Conservation (phyloP, 2,888 invertebrate genomes). For the Polydrusus cervinus region DNA sequence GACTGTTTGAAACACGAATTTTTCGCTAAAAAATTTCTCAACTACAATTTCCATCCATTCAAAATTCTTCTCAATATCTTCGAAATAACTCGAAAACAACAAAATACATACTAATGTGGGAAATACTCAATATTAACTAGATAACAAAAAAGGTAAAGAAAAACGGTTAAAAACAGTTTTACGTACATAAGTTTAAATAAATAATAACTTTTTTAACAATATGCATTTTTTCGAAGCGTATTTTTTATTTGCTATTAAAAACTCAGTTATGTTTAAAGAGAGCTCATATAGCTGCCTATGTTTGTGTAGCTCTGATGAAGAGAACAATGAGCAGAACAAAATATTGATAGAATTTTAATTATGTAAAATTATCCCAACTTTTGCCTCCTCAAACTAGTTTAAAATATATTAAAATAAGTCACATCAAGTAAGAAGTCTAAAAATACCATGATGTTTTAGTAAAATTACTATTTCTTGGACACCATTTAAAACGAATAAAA, state of each 20-base stretch:
- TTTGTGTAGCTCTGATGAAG: conserved; percentile 32
- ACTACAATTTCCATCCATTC: conserved; percentile 14
- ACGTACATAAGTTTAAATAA: conserved; percentile 39
- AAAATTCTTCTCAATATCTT: conserved; percentile 17
- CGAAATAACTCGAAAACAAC: conserved; percentile 16
- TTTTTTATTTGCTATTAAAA: conserved; percentile 31
- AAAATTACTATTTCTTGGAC: too few species aligned
- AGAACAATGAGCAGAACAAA: conserved; percentile 24
- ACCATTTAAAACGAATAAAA: too few species aligned
- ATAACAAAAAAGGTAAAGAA: conserved; percentile 46
- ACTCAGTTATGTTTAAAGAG: conserved; percentile 34
- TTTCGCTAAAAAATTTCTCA: conserved; percentile 16
- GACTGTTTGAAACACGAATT: conserved; percentile 24
- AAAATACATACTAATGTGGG: conserved; percentile 26
- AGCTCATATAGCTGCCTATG: conserved; percentile 41
- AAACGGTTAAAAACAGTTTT: conserved; percentile 46
- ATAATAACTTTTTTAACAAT: conserved; percentile 30
- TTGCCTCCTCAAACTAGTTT: neutral
- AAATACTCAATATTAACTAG: conserved; percentile 44
- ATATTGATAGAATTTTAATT: conserved; percentile 7
- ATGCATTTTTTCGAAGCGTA: conserved; percentile 40
- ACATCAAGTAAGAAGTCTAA: neutral
- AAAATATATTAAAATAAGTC: neutral
- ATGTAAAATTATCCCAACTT: neutral
- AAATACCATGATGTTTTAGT: neutral